Base-by-base conservation (phyloP, 2,113 vertebrate genomes). In the Gadus macrocephalus region DNA sequence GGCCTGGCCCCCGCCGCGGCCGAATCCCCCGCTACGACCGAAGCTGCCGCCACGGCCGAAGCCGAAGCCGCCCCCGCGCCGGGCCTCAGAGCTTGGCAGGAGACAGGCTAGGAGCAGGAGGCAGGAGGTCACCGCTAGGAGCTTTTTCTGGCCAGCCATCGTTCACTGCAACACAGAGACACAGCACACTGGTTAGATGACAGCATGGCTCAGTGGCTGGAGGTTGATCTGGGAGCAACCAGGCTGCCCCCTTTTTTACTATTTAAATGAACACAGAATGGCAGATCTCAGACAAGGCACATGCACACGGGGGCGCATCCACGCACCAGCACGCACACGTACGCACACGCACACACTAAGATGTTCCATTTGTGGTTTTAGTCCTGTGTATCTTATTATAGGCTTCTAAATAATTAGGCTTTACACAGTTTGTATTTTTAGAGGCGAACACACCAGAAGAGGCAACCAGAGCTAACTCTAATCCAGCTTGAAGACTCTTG, bases 41-140 rank as follows among this genome's bases (percentile, higher is more conserved):
- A 62, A 62, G 5, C 61, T 25, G 7, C 62, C 72, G 15, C 78
- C 73, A 1, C 81, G 55, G 7, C 73, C 76, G 20, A 82, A 69
- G 15, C 80, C 77, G 38, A 20, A 76, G 9, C 78, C 62, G 4
- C 84, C 77, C 25, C 86, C 82, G 3, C 88, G 80, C 0, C 85
- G 86, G 60, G 87, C 83, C 66, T 86, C 85, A 1, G 72, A 70
- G 73, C 15, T 9, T 11, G 90, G 89, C 2, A 85, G 15, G 53
- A 91, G 59, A 0, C 88, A 49, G 49, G 79, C 66, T 1, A 89
- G 61, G 35, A 92, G 85, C 64, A 91, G 73, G 71, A 87, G 62
- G 68, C 85, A 89, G 19, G 84, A 89, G n/a, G 87, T 71, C 35
- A 68, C 64, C 60, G 69, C 72, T 22, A 70, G 67, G 53, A 88